These are phyloP conservation scores for Himantopus leucocephalus DNA, from an alignment of 2,113 vertebrate species.

Conservation along the genomic window DNA sequence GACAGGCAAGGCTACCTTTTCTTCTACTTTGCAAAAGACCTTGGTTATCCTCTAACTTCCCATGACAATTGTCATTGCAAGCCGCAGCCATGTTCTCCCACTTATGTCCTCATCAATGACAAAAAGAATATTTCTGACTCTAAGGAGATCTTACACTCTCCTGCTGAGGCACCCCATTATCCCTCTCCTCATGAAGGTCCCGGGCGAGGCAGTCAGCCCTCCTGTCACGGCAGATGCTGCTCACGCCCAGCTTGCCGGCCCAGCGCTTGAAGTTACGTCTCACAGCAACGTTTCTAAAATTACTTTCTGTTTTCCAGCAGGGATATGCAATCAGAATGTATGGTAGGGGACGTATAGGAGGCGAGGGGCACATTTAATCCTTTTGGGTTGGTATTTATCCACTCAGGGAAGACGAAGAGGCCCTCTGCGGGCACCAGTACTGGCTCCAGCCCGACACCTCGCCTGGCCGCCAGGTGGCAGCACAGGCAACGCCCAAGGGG, in stretches of 20 bases:
- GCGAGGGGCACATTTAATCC: not conserved
- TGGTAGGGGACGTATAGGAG: not conserved
- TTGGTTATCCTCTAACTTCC: constrained; percentile 37
- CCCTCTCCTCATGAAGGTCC: not conserved
- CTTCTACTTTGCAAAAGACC: constrained; percentile 37
- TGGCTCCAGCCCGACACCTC: accelerated
- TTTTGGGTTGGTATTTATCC: not conserved
- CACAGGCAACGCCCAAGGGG: not conserved
- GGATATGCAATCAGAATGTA: not conserved
- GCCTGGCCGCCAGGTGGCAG: too few relatives aligned
- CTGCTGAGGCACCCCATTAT: not conserved
- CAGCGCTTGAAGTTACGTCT: not conserved
- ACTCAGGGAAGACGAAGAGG: not conserved
- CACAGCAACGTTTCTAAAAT: not conserved
- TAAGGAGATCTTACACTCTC: constrained; percentile 44
- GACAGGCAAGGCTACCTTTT: constrained; percentile 40
- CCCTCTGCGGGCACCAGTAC: accelerated
- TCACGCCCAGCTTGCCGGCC: accelerated
- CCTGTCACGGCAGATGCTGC: not conserved
- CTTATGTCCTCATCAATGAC: constrained; percentile 57
- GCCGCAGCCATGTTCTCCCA: constrained; percentile 13
- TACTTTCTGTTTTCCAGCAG: not conserved
- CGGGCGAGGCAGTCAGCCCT: not conserved
- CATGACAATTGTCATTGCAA: constrained; percentile 60
- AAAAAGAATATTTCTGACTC: constrained; percentile 63